Base-by-base conservation (phyloP, 2,113 vertebrate species). In the Syngnathus floridae region DNA sequence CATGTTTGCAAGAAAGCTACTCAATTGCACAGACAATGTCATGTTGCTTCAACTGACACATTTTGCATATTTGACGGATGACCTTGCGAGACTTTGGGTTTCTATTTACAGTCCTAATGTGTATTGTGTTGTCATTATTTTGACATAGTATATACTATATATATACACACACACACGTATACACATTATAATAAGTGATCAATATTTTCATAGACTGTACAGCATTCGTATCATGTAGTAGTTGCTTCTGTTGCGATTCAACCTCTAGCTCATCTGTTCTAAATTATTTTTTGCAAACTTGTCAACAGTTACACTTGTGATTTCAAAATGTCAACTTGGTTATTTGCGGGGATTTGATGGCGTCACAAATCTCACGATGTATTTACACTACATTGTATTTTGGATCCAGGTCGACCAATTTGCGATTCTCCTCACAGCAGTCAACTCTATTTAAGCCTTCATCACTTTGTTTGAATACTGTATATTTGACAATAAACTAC, bases 401-500 rank as follows among this genome's bases (percentile, higher is more conserved):
- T 62, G 35, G 6, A 54, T 14, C 55, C 22, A 37, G 45, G 55
- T 4, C 5, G 19, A 49, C 4, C 9, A 12, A 52, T 11, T 38
- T 48, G n/a, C 52, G 66, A 68, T 62, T 62, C 12, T 57, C 51
- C 60, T 67, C 17, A 2, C 17, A 2, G 55, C 7, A 41, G 21
- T 56, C 38, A 22, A 46, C 51, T 38, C 40, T 68, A 14, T 8
- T 16, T 41, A 52, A 12, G 69, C 6, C 48, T 38, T 74, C 40
- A 40, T 61, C 40, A 22, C 38, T 21, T 62, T 16, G 49, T 72
- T 61, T 31, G 11, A 11, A 16, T 56, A 35, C 13, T 45, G 46
- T 38, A 58, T 66, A n/a, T 61, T 21, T 46, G 12, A 55, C 56
- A 74, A 68, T 73, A 68, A 69, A 73, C 56, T 64, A 35, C 56